phyloP scores from a whole-genome alignment of 2,113 vertebrate genomes.

The Hyperoodon ampullatus region DNA sequence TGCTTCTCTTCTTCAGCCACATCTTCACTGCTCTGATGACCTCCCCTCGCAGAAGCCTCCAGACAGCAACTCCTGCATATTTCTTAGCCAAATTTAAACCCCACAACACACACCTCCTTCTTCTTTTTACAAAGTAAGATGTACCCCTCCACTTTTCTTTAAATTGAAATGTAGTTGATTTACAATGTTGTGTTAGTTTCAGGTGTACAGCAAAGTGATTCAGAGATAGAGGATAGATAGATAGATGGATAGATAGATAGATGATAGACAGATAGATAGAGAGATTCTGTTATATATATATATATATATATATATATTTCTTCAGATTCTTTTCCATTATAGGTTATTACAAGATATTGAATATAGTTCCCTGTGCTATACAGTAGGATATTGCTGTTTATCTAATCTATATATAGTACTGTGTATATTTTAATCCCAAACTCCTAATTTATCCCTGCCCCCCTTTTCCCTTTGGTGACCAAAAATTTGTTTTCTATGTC shows the following conservation, averaged over 20 bases:
- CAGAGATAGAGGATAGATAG: not conserved
- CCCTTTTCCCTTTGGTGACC: not conserved
- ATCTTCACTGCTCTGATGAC: not conserved
- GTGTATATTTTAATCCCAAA: not conserved
- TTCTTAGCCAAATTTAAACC: not conserved
- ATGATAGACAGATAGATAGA: not conserved
- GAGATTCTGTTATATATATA: too few relatives aligned
- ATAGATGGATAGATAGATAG: too few relatives aligned
- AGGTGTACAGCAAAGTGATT: not conserved
- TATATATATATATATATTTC: not conserved
- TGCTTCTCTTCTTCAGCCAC: not conserved
- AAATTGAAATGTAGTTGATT: not conserved
- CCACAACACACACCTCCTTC: accelerated
- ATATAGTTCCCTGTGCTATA: not conserved
- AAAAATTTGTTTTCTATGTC: not conserved
- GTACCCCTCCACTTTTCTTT: too few relatives aligned
- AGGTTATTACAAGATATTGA: not conserved
- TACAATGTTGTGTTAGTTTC: not conserved
- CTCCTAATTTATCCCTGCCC: not conserved
- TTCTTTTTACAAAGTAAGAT: not conserved
- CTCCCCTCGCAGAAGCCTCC: not conserved
- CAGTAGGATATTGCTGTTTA: not conserved
- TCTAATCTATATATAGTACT: not conserved
- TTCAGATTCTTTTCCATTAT: not conserved
- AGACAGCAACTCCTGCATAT: not conserved